Evolutionary conservation across 2,888 invertebrate genomes (phyloP).

Genomic region (Augochlorella aurata): DNA sequence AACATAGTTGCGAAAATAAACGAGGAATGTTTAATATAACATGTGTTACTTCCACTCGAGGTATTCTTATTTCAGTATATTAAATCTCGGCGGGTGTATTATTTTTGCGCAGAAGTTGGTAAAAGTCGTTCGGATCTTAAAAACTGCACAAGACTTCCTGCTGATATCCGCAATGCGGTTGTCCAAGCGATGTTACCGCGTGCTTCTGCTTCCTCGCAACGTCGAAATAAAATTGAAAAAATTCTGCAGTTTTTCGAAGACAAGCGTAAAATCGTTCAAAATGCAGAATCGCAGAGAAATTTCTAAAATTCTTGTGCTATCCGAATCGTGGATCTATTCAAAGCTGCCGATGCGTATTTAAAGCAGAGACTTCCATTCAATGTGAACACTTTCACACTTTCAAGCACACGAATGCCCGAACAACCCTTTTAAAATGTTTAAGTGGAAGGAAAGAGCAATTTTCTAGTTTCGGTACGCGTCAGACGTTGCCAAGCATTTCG

Average conservation of each 20-base stretch:
- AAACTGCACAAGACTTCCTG: constrained; percentile 28
- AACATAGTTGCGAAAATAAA: background rate
- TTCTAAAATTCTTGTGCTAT: constrained; percentile 1
- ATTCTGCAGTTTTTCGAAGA: constrained; percentile 3
- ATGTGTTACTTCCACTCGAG: background rate
- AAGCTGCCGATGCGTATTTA: constrained; percentile 14
- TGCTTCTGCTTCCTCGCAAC: constrained; percentile 9
- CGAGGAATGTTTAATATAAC: background rate
- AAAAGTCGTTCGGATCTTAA: background rate
- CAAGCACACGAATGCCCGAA: background rate
- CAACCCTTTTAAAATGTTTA: background rate
- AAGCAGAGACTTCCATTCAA: background rate
- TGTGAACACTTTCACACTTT: constrained; percentile 1
- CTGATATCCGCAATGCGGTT: constrained; percentile 48
- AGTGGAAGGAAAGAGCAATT: background rate
- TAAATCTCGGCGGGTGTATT: background rate
- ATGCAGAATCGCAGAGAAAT: background rate
- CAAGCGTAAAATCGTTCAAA: background rate
- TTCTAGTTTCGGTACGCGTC: background rate
- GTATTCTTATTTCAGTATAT: background rate
- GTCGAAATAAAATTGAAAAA: constrained; percentile 27
- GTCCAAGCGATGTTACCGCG: constrained; percentile 17
- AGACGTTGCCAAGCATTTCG: background rate
- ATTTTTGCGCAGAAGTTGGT: background rate
- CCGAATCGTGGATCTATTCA: background rate